These are phyloP conservation scores for Micoletzkya japonica DNA, from an alignment of 2,888 invertebrate genomes.

Conservation along the genomic window DNA sequence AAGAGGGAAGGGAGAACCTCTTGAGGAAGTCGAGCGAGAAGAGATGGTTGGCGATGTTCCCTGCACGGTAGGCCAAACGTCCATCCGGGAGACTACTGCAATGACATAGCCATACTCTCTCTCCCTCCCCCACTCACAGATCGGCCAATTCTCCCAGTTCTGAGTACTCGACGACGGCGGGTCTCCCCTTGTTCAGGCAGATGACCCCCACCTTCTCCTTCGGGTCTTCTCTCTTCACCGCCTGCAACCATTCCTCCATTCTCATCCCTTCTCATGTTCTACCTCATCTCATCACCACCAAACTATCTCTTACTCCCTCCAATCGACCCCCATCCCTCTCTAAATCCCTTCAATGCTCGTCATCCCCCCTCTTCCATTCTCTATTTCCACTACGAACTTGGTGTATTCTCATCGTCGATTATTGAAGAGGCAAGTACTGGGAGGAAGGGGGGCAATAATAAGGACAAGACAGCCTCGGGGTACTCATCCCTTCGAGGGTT, in stretches of 20 bases:
- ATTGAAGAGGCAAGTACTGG: too few species aligned
- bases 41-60: constrained; percentile 97
- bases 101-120: not conserved
- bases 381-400: too few species aligned
- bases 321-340: not conserved
- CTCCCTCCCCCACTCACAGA: constrained; percentile 31
- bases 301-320: not conserved
- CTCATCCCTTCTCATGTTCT: not conserved
- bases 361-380: too few species aligned
- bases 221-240: constrained; percentile 85
- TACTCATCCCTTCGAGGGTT: not conserved
- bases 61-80: constrained; percentile 84
- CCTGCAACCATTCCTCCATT: constrained; percentile 63
- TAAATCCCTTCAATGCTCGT: not conserved
- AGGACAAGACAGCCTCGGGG: too few species aligned
- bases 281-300: not conserved
- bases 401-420: too few species aligned
- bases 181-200: constrained; percentile 72
- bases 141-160: constrained; percentile 89
- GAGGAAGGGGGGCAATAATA: not conserved
- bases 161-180: constrained; percentile 86
- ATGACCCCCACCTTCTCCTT: constrained; percentile 94
- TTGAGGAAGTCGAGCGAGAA: constrained; percentile 85
- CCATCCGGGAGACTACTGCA: constrained; percentile 66
- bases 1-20: constrained; percentile 42